Percentiles rank a stretch among this genome's conserved stretches.
These are phyloP conservation scores for Drosophila pseudotakahashii DNA, from an alignment of 2,888 invertebrate genomes.

Conservation along the genomic window DNA sequence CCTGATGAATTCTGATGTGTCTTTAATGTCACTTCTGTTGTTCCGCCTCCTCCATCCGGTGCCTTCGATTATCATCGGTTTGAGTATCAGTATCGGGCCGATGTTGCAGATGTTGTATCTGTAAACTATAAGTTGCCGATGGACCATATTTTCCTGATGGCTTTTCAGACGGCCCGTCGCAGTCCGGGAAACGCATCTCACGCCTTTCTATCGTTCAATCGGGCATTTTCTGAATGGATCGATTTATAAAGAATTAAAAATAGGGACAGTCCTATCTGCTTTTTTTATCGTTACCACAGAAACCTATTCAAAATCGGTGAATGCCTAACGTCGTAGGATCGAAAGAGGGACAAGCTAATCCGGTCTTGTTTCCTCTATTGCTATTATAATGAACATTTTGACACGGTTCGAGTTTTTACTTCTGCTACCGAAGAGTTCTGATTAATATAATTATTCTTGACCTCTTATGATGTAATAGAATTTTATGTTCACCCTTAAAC, in stretches of 20 bases:
- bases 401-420: too few relatives aligned
- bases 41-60: conserved; percentile 21
- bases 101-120: conserved; percentile 57
- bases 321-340: too few relatives aligned
- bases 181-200: background rate
- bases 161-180: conserved; percentile 33
- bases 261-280: background rate
- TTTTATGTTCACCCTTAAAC: too few relatives aligned
- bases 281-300: background rate
- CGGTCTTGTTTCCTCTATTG: too few relatives aligned
- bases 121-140: conserved; percentile 36
- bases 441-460: too few relatives aligned
- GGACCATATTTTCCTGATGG: conserved; percentile 63
- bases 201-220: background rate
- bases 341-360: too few relatives aligned
- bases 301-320: background rate
- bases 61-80: conserved; percentile 49
- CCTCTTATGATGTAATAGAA: too few relatives aligned
- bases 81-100: conserved; percentile 13
- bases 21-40: conserved; percentile 69
- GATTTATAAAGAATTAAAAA: background rate
- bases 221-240: conserved; percentile 5
- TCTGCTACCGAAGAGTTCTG: too few relatives aligned
- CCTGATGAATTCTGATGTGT: conserved; percentile 74
- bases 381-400: too few relatives aligned